Percentiles rank a stretch among this genome's conserved stretches.
phyloP scores from a whole-genome alignment of 2,797 vertebrate species.

The Sarcophilus harrisii region DNA sequence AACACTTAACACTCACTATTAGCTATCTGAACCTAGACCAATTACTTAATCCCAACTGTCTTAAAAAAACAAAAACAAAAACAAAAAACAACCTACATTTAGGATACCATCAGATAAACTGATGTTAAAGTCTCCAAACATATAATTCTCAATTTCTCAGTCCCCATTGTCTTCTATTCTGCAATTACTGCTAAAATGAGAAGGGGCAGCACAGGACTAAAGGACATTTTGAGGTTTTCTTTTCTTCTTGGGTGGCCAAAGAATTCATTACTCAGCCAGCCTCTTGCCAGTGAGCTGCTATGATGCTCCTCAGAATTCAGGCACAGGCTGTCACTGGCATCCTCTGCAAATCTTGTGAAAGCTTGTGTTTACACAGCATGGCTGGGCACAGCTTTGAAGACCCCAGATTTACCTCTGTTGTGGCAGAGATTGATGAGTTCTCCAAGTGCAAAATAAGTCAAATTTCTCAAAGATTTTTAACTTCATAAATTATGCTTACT shows the following conservation, averaged over 20 bases:
- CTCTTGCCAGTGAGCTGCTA: neutral
- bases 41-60: too few species aligned
- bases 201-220: neutral
- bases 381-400: neutral
- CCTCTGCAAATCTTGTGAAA: neutral
- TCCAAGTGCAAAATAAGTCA: neutral
- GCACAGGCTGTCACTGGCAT: neutral
- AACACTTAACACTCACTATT: too few species aligned
- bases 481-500: constrained; percentile 40
- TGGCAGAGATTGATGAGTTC: neutral
- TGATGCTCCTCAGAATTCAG: neutral
- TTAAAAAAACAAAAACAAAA: too few species aligned
- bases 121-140: neutral
- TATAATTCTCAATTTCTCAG: neutral
- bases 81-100: neutral
- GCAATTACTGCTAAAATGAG: neutral
- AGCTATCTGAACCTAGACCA: too few species aligned
- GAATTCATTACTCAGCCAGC: neutral
- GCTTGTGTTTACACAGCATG: neutral
- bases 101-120: neutral
- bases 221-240: neutral
- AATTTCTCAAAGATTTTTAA: constrained; percentile 7
- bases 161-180: neutral
- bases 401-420: neutral
- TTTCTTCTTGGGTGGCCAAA: neutral